Conservation (phyloP, 2,797 vertebrate genomes). For the Channallabes apus region DNA sequence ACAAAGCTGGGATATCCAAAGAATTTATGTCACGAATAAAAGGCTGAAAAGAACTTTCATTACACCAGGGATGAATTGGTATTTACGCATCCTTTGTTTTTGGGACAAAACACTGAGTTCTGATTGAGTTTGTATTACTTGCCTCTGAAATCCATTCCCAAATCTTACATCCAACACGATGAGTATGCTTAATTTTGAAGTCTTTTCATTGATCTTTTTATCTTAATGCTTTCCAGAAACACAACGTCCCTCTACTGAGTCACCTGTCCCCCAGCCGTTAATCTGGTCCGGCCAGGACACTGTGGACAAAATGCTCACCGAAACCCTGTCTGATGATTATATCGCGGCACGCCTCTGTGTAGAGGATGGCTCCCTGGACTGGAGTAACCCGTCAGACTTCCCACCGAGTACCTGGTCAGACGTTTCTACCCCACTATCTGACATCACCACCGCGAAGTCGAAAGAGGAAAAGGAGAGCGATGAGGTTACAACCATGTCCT, state of each 20-base stretch:
- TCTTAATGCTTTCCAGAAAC: constrained; percentile 27
- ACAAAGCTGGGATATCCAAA: no score
- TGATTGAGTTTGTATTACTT: background rate
- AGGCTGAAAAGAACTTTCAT: no score
- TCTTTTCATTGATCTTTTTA: background rate
- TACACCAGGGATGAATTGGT: background rate
- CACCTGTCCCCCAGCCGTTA: constrained; percentile 42
- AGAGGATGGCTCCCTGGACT: constrained; percentile 67
- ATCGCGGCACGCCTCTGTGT: constrained; percentile 65
- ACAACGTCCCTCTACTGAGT: background rate
- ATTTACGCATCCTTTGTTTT: background rate
- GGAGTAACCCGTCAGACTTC: constrained; percentile 66
- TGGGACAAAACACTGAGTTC: background rate
- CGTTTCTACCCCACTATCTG: constrained; percentile 54
- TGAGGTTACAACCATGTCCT: constrained; percentile 11
- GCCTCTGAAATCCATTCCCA: background rate
- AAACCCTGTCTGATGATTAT: constrained; percentile 52
- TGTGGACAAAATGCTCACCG: constrained; percentile 46
- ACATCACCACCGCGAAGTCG: constrained; percentile 29
- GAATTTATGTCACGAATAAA: no score
- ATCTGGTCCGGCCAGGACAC: constrained; percentile 74
- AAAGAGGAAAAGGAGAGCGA: constrained; percentile 46
- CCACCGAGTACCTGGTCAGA: constrained; percentile 63
- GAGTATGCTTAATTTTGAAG: background rate
- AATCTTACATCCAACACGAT: background rate